Conservation (phyloP, 35 echinoderm and acorn worm genomes). For the Holothuria glaberrima region DNA sequence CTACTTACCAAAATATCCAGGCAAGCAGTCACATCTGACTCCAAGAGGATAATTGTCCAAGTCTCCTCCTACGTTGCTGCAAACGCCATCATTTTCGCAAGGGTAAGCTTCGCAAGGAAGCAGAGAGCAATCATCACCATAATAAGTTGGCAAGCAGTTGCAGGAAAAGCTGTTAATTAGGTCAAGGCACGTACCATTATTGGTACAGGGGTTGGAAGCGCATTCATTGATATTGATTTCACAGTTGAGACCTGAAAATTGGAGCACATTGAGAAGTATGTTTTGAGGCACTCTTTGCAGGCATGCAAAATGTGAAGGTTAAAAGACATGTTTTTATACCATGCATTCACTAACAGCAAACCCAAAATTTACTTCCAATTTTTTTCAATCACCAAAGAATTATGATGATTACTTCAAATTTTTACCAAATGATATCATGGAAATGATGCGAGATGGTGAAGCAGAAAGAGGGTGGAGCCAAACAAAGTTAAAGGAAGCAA, state of each 20-base stretch:
- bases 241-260: conserved; percentile 59
- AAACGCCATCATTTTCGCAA: conserved; percentile 79
- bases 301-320: too few relatives aligned
- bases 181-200: conserved; percentile 65
- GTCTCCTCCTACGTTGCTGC: conserved; percentile 55
- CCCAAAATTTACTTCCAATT: too few relatives aligned
- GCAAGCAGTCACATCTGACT: conserved; percentile 67
- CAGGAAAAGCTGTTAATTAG: conserved; percentile 72
- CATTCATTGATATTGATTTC: conserved; percentile 74
- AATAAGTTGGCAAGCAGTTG: conserved; percentile 64
- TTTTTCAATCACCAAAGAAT: too few relatives aligned
- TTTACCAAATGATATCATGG: too few relatives aligned
- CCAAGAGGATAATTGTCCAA: conserved; percentile 48
- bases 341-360: too few relatives aligned
- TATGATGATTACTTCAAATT: too few relatives aligned
- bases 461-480: too few relatives aligned
- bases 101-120: conserved; percentile 73
- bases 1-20: conserved; percentile 78
- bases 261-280: conserved; percentile 3
- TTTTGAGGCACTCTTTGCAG: too few relatives aligned
- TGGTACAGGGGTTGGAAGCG: conserved; percentile 59
- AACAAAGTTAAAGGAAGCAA: too few relatives aligned
- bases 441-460: too few relatives aligned
- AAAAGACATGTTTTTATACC: too few relatives aligned
- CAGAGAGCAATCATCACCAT: conserved; percentile 71